Percentiles rank a stretch among this genome's conserved stretches.
Evolutionary conservation across 1,140 invertebrate species (phyloP).

Genomic region (Aphis gossypii): DNA sequence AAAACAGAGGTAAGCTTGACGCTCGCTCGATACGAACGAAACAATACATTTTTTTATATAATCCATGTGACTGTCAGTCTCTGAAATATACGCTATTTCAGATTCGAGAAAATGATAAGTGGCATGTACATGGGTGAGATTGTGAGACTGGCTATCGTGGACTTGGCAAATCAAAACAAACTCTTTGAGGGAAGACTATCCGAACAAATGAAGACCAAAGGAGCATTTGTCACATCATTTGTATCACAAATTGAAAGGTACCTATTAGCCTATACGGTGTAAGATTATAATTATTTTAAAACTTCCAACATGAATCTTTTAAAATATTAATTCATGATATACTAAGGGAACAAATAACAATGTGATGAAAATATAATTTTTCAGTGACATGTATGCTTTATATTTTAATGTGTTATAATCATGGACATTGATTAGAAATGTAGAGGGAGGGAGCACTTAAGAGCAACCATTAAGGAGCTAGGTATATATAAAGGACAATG

Average conservation of each 20-base stretch:
- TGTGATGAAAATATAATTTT: too few species aligned
- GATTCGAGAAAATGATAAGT: slow-evolving; percentile 88
- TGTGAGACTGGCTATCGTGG: slow-evolving; percentile 76
- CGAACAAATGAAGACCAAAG: slow-evolving; percentile 74
- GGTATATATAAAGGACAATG: too few species aligned
- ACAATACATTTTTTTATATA: not conserved
- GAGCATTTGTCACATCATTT: slow-evolving; percentile 93
- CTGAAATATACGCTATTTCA: slow-evolving; percentile 61
- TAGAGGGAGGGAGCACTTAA: too few species aligned
- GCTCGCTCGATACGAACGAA: not conserved
- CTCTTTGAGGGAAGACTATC: slow-evolving; percentile 77
- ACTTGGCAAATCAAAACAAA: slow-evolving; percentile 76
- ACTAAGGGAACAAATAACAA: too few species aligned
- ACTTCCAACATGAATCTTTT: too few species aligned
- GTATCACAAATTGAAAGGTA: slow-evolving; percentile 96
- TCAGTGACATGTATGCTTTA: too few species aligned
- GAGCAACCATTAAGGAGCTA: too few species aligned
- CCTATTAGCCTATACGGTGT: not conserved
- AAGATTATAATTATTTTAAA: not conserved
- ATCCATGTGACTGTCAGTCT: not conserved
- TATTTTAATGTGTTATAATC: too few species aligned
- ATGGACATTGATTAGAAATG: too few species aligned
- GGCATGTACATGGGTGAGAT: slow-evolving; percentile 91
- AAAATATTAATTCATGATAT: too few species aligned
- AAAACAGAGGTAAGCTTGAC: slow-evolving; percentile 5